These are phyloP conservation scores for Trichomycterus rosablanca DNA, from an alignment of 2,113 vertebrate species.

Conservation along the genomic window DNA sequence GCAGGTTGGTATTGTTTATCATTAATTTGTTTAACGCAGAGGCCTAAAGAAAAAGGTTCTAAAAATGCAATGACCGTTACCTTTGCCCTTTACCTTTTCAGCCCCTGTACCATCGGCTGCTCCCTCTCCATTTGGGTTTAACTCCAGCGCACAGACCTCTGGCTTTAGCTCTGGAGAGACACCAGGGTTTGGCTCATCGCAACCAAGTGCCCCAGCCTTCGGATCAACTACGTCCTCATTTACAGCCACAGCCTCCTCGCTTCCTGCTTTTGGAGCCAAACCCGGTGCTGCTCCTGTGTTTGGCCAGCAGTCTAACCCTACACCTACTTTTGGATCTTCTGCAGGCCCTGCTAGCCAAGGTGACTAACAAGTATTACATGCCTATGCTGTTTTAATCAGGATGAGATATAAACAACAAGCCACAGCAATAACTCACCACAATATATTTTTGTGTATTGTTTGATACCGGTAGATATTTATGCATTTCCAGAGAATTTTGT, in stretches of 20 bases:
- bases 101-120: conserved; percentile 62
- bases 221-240: conserved; percentile 70
- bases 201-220: conserved; percentile 69
- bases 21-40: too few relatives aligned
- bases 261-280: conserved; percentile 78
- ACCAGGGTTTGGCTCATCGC: conserved; percentile 73
- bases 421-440: too few relatives aligned
- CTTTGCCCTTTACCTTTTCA: conserved; percentile 56
- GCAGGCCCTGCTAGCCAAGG: conserved; percentile 65
- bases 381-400: not conserved
- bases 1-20: conserved; percentile 71
- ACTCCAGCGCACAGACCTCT: conserved; percentile 61
- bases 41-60: too few relatives aligned
- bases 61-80: too few relatives aligned
- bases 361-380: conserved; percentile 50
- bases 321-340: conserved; percentile 73
- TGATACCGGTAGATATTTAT: too few relatives aligned
- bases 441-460: too few relatives aligned
- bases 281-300: conserved; percentile 73
- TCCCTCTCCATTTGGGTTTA: conserved; percentile 74
- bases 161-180: conserved; percentile 76
- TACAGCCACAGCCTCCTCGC: conserved; percentile 63
- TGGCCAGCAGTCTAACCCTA: conserved; percentile 73
- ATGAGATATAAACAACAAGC: not conserved
- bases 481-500: too few relatives aligned